These are phyloP conservation scores for Noctua fimbriata DNA, from an alignment of 2,888 invertebrate genomes.

Conservation along the genomic window DNA sequence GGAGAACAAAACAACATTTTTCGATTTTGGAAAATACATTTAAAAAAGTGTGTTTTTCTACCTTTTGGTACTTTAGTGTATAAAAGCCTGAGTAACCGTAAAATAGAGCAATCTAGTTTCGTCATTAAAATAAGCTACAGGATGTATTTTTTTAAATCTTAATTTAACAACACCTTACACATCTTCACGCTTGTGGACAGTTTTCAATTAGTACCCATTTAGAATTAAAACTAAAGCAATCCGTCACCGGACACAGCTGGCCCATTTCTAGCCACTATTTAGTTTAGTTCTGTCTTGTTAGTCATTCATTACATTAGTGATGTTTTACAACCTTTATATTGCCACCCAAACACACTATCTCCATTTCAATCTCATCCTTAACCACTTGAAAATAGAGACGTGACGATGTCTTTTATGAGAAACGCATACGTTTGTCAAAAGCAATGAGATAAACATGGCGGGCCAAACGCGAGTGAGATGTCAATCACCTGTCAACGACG, in stretches of 20 bases:
- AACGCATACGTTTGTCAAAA: slow-evolving; percentile 68
- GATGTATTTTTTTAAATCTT: slow-evolving; percentile 44
- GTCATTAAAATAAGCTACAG: not conserved
- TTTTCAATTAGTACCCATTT: slow-evolving; percentile 89
- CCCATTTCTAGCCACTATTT: slow-evolving; percentile 87
- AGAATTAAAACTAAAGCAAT: slow-evolving; percentile 88
- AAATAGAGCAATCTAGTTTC: not conserved
- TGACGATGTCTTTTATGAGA: slow-evolving; percentile 39
- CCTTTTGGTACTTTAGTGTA: not conserved
- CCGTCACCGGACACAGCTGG: slow-evolving; percentile 89
- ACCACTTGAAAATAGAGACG: slow-evolving; percentile 29
- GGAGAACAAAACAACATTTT: not conserved
- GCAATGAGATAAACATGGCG: slow-evolving; percentile 88
- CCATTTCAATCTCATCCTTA: slow-evolving; percentile 66
- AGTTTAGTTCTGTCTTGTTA: slow-evolving; percentile 89
- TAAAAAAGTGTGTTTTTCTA: too few species aligned
- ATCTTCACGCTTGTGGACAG: slow-evolving; percentile 81
- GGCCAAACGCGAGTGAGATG: slow-evolving; percentile 87
- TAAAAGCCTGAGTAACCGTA: not conserved
- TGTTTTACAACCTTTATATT: slow-evolving; percentile 73
- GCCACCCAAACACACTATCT: slow-evolving; percentile 21
- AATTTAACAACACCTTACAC: slow-evolving; percentile 66
- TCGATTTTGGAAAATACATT: not conserved
- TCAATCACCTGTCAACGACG: slow-evolving; percentile 90
- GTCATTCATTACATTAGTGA: slow-evolving; percentile 90